Evolutionary conservation across 2,888 invertebrate species (phyloP), one percentile per base, ranked within the genome.

Genomic region (Pantelozetes paolii): DNA sequence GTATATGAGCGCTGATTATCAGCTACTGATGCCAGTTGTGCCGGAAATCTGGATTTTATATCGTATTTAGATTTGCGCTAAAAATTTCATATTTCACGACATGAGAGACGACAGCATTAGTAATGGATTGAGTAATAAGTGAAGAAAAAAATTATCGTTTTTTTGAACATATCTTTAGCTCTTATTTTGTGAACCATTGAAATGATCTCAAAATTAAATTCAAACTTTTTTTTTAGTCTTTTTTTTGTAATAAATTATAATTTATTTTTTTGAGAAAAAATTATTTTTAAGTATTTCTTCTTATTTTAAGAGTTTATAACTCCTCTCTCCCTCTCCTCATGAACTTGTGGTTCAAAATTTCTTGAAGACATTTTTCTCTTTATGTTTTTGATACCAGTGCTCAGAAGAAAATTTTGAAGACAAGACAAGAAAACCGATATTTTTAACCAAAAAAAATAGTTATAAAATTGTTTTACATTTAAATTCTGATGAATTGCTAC

Each of bases 401-500:
- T 36, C 36, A 36, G 9, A 36, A 36, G 5, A n/a, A n/a, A n/a
- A n/a, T n/a, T n/a, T n/a, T 8, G 36, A 8, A 36, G 36, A 36
- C 36, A 5, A 36, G 36, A 36, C 9, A 9, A 36, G 36, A 36
- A 9, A 36, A 36, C 6, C 5, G 36, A 36, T 5, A 36, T 5
- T 8, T 5, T 9, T 5, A n/a, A 15, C 48, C 57, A 57, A 11
- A 57, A 57, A 57, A 57, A 2, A n/a, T 20, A 57, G 11, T 8
- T n/a, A 50, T 11, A 23, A 57, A 26, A 28, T 36, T 36, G 36
- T 36, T 36, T 36, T 8, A 36, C 5, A 36, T 26, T 40, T 64
- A 28, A 45, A 69, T 42, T 69, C 69, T 69, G 69, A 69, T 69
- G 69, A 69, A 69, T 69, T 42, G 69, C 69, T 26, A 69, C 69